Conservation (phyloP, 2,888 invertebrate genomes). For the Heliothis peltigera region DNA sequence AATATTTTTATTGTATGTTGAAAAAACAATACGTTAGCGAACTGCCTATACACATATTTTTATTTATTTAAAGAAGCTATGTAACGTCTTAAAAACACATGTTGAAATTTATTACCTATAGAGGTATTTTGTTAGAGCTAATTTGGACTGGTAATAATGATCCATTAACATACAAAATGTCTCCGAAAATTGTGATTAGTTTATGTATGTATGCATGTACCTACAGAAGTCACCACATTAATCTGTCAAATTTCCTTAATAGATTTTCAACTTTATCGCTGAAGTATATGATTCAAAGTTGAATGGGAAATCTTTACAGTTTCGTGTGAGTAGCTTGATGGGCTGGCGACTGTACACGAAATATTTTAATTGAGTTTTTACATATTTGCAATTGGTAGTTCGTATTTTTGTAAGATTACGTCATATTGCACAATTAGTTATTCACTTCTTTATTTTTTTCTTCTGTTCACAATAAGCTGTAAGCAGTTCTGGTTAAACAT, state of each 20-base stretch:
- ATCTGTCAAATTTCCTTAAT: no score
- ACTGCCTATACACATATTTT: not conserved
- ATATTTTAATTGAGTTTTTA: slow-evolving; percentile 54
- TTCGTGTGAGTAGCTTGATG: no score
- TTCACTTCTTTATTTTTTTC: no score
- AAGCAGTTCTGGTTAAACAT: no score
- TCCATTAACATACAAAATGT: slow-evolving; percentile 37
- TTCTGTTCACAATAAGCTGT: no score
- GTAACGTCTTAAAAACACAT: slow-evolving; percentile 2
- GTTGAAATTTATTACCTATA: slow-evolving; percentile 23
- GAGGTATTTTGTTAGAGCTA: slow-evolving; percentile 19
- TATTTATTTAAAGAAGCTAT: not conserved
- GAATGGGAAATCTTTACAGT: no score
- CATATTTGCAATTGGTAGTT: slow-evolving; percentile 32
- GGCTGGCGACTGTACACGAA: no score
- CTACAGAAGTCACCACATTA: no score
- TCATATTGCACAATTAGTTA: slow-evolving; percentile 7
- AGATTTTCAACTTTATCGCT: no score
- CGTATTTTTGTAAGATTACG: slow-evolving; percentile 19
- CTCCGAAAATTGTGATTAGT: slow-evolving; percentile 26
- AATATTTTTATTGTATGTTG: slow-evolving; percentile 13
- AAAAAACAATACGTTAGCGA: slow-evolving; percentile 1
- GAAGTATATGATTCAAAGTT: no score
- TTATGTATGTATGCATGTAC: no score
- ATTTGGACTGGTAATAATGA: slow-evolving; percentile 31